These are phyloP conservation scores for Nibea coibor DNA, from an alignment of 2,113 vertebrate species.

Conservation along the genomic window DNA sequence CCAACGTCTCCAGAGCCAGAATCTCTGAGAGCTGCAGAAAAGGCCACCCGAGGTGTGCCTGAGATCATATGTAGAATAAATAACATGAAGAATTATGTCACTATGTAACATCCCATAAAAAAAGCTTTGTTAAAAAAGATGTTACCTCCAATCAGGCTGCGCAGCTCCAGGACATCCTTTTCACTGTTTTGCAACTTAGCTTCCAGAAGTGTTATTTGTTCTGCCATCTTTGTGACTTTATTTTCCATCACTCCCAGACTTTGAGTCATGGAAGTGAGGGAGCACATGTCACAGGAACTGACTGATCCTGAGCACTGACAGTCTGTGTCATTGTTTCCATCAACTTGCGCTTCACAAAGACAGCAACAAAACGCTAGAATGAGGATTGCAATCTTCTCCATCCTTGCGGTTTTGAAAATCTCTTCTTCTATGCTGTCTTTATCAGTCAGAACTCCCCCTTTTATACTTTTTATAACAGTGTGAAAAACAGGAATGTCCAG, in stretches of 20 bases:
- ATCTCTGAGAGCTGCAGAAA: conserved; percentile 66
- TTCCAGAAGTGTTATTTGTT: conserved; percentile 51
- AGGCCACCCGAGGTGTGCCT: conserved; percentile 59
- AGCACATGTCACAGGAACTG: not conserved
- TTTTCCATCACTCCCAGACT: conserved; percentile 31
- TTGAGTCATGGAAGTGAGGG: conserved; percentile 8
- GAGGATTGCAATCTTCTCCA: conserved; percentile 36
- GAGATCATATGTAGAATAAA: not conserved
- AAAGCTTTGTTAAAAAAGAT: no score
- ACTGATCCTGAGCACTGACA: not conserved
- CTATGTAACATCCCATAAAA: not conserved
- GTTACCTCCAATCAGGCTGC: conserved; percentile 42
- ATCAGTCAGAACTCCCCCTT: not conserved
- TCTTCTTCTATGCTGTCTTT: not conserved
- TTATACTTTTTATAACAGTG: not conserved
- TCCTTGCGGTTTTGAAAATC: conserved; percentile 5
- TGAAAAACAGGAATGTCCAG: not conserved
- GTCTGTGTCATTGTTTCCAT: not conserved
- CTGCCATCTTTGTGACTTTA: conserved; percentile 36
- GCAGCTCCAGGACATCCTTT: conserved; percentile 48
- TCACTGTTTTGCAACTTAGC: conserved; percentile 18
- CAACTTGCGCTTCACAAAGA: not conserved
- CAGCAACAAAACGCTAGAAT: conserved; percentile 23
- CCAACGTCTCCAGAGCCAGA: conserved; percentile 57
- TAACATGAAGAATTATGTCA: not conserved